Conservation (phyloP, 2,113 vertebrate species). For the Phalacrocorax pelagicus region DNA sequence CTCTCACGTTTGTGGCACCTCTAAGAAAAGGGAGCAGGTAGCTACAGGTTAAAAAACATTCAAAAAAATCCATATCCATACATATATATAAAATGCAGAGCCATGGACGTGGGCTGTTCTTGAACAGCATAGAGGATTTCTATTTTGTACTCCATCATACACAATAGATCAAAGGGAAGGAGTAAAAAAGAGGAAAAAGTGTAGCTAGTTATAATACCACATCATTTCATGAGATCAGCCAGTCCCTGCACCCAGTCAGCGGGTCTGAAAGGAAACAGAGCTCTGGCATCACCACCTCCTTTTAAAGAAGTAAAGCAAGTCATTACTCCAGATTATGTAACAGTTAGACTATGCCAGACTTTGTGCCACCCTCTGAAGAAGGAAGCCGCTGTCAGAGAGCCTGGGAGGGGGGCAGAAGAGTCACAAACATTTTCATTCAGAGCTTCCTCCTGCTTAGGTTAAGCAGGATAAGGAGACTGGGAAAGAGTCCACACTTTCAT, state of each 20-base stretch:
- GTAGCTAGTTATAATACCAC: neutral
- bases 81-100: neutral
- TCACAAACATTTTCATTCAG: neutral
- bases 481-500: fast-evolving
- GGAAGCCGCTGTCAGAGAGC: neutral
- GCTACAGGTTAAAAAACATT: neutral
- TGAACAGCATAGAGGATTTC: neutral
- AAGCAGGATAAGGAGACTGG: neutral
- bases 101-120: neutral
- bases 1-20: neutral
- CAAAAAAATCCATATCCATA: neutral
- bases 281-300: constrained; percentile 55
- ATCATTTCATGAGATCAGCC: neutral
- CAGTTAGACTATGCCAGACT: constrained; percentile 11
- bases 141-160: neutral
- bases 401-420: neutral
- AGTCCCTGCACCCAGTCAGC: neutral
- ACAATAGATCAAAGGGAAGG: constrained; percentile 10
- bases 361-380: constrained; percentile 39
- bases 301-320: constrained; percentile 56
- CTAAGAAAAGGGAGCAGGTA: neutral
- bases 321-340: constrained; percentile 58
- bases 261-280: neutral
- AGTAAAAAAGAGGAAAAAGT: neutral
- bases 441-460: neutral